Evolutionary conservation across 2,113 vertebrate species (phyloP).

Genomic region (Etheostoma cragini): DNA sequence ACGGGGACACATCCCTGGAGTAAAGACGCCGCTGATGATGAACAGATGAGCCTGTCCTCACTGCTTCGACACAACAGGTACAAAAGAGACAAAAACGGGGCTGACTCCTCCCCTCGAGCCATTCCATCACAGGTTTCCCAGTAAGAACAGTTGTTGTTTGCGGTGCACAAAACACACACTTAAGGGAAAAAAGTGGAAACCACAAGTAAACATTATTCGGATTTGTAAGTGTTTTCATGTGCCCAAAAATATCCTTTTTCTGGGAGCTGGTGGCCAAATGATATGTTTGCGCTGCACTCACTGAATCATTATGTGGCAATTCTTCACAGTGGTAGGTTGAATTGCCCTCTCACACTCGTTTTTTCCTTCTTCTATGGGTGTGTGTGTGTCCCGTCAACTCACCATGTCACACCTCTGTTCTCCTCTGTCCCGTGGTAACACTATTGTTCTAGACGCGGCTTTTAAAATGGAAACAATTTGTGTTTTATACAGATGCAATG

Average conservation of each 20-base stretch:
- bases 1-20: slow-evolving; percentile 33
- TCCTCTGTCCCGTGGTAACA: slow-evolving; percentile 70
- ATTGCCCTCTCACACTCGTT: slow-evolving; percentile 54
- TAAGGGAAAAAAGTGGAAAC: slow-evolving; percentile 52
- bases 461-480: slow-evolving; percentile 76
- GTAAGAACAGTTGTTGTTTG: slow-evolving; percentile 51
- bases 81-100: slow-evolving; percentile 17
- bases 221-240: slow-evolving; percentile 78
- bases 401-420: slow-evolving; percentile 70
- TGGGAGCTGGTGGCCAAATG: slow-evolving; percentile 78
- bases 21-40: slow-evolving; percentile 38
- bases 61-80: slow-evolving; percentile 25
- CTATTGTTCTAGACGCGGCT: slow-evolving; percentile 65
- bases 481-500: slow-evolving; percentile 68
- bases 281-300: slow-evolving; percentile 72
- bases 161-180: slow-evolving; percentile 51
- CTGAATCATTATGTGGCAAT: slow-evolving; percentile 77
- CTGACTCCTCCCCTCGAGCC: background rate
- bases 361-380: background rate
- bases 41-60: slow-evolving; percentile 47
- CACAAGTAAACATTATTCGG: slow-evolving; percentile 76
- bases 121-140: slow-evolving; percentile 32
- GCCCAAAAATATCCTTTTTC: slow-evolving; percentile 74
- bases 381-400: slow-evolving; percentile 36
- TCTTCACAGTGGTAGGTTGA: slow-evolving; percentile 65